Percentiles rank a stretch among this genome's conserved stretches.
Conservation (phyloP, 1,140 invertebrate genomes). For the Frieseomelitta varia region DNA sequence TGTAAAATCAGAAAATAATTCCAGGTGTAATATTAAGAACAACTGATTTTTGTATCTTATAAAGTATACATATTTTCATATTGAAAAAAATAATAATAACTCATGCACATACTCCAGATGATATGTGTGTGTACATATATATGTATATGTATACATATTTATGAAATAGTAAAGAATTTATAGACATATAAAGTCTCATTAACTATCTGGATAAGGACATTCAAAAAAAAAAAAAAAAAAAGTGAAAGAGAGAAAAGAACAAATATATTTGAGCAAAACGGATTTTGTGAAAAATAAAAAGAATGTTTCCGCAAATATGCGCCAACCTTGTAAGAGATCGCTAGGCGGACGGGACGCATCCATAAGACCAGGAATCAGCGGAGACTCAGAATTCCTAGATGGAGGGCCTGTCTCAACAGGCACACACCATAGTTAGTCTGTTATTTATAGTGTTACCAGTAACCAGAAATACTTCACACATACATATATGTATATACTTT, state of each 20-base stretch:
- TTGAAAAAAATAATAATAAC: constrained; percentile 22
- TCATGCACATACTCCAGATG: constrained; percentile 48
- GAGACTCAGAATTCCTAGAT: constrained; percentile 84
- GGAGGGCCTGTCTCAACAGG: constrained; percentile 82
- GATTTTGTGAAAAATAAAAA: constrained; percentile 58
- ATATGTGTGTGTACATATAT: constrained; percentile 26
- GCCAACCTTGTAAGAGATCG: constrained; percentile 82
- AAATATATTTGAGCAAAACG: constrained; percentile 48
- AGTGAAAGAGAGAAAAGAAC: not conserved
- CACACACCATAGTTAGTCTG: constrained; percentile 73
- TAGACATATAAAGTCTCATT: constrained; percentile 40
- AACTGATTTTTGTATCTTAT: not conserved
- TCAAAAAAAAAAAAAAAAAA: constrained; percentile 15
- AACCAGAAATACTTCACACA: constrained; percentile 48
- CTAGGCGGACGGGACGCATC: constrained; percentile 84
- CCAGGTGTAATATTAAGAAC: not conserved
- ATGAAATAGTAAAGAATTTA: constrained; percentile 26
- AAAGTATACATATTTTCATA: constrained; percentile 18
- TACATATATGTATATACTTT: constrained; percentile 41
- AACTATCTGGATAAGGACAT: constrained; percentile 23
- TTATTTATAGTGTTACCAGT: constrained; percentile 60
- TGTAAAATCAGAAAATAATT: constrained; percentile 28
- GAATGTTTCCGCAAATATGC: constrained; percentile 70
- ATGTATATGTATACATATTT: constrained; percentile 11
- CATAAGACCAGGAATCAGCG: constrained; percentile 83